phyloP scores from a whole-genome alignment of 35 echinoderm and acorn worm genomes.

The Chiridota heheva region DNA sequence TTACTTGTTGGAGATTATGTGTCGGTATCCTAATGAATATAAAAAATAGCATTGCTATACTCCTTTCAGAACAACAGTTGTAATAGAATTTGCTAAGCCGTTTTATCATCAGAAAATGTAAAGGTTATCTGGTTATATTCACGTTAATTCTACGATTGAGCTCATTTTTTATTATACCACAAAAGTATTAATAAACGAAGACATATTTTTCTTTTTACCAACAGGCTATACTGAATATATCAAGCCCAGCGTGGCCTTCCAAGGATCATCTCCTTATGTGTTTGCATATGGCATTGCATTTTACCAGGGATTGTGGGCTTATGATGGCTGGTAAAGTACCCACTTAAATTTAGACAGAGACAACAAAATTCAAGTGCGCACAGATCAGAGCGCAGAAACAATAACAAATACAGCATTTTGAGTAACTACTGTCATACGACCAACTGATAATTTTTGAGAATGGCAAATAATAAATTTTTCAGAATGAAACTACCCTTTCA shows the following conservation, averaged over 20 bases:
- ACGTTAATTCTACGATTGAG: background rate
- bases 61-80: background rate
- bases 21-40: background rate
- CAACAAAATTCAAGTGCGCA: no score
- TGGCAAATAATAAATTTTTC: no score
- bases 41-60: background rate
- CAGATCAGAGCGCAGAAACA: background rate
- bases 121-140: background rate
- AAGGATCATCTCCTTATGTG: conserved; percentile 32
- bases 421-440: background rate
- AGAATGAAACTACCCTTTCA: no score
- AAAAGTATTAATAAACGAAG: no score
- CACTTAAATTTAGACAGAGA: no score
- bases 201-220: background rate
- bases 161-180: background rate
- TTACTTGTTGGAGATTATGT: no score
- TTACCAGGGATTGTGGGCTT: conserved; percentile 59
- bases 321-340: conserved; percentile 36
- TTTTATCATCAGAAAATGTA: background rate
- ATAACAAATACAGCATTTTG: background rate
- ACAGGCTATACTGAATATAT: conserved; percentile 46
- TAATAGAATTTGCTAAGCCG: background rate
- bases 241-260: conserved; percentile 6
- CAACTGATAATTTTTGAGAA: no score
- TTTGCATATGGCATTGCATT: conserved; percentile 59